These are phyloP conservation scores for Helicoverpa assulta DNA, from an alignment of 2,888 invertebrate species.

Conservation along the genomic window DNA sequence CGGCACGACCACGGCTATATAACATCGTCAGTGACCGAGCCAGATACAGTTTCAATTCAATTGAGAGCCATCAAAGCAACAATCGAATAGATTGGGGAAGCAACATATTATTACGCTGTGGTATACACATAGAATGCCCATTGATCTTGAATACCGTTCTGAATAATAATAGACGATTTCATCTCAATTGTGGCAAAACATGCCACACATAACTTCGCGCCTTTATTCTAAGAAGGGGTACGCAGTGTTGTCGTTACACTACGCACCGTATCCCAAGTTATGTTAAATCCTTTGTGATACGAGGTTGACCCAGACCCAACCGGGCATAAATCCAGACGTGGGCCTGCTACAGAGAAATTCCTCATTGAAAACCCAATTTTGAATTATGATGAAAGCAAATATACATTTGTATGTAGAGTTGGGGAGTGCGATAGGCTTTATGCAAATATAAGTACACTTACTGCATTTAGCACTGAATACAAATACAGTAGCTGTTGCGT, in stretches of 20 bases:
- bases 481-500: constrained; percentile 24
- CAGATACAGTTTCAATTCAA: constrained; percentile 66
- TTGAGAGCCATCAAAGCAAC: constrained; percentile 46
- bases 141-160: constrained; percentile 29
- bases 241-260: background rate
- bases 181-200: constrained; percentile 1
- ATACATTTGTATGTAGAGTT: too few species aligned
- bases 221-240: background rate
- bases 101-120: constrained; percentile 24
- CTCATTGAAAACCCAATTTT: background rate
- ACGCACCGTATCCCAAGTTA: background rate
- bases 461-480: constrained; percentile 11
- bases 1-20: constrained; percentile 55
- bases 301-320: constrained; percentile 2
- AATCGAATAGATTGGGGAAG: constrained; percentile 25
- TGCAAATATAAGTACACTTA: background rate
- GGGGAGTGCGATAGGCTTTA: too few species aligned
- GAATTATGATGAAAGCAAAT: background rate
- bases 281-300: constrained; percentile 2
- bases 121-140: constrained; percentile 15
- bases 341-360: background rate
- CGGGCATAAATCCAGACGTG: background rate
- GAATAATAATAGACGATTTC: constrained; percentile 25
- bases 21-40: constrained; percentile 67
- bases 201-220: background rate